phyloP scores from a whole-genome alignment of 2,113 vertebrate genomes.

The Colinus virginianus region DNA sequence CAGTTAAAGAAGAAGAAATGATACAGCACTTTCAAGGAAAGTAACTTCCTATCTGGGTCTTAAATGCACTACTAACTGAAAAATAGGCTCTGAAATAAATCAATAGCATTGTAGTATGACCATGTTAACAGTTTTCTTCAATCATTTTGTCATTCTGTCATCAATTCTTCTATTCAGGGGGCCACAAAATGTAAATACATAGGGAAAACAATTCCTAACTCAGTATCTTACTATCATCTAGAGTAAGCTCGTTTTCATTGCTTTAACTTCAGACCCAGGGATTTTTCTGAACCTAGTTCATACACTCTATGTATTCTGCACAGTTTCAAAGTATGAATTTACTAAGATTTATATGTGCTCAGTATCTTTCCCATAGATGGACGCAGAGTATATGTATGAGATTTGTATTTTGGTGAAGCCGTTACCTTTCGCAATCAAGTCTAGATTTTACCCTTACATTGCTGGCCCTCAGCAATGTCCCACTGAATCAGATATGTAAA shows the following conservation, averaged over 20 bases:
- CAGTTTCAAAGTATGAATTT: background rate
- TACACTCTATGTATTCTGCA: background rate
- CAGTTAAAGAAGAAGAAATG: constrained; percentile 84
- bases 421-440: background rate
- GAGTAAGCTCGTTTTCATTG: background rate
- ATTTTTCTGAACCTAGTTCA: background rate
- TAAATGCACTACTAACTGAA: constrained; percentile 45
- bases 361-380: background rate
- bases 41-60: constrained; percentile 62
- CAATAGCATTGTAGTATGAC: background rate
- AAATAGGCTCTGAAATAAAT: constrained; percentile 13
- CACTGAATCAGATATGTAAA: background rate
- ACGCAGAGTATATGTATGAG: background rate
- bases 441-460: background rate
- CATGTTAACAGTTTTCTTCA: background rate
- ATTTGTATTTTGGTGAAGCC: background rate
- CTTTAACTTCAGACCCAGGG: background rate
- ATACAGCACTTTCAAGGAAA: constrained; percentile 83
- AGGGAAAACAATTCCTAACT: background rate
- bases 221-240: background rate
- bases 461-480: background rate
- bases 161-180: background rate
- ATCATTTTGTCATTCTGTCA: background rate
- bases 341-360: background rate
- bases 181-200: background rate